Evolutionary conservation across 92 coral and sea anemone species (phyloP).

Genomic region (Chrysogorgia sp.): DNA sequence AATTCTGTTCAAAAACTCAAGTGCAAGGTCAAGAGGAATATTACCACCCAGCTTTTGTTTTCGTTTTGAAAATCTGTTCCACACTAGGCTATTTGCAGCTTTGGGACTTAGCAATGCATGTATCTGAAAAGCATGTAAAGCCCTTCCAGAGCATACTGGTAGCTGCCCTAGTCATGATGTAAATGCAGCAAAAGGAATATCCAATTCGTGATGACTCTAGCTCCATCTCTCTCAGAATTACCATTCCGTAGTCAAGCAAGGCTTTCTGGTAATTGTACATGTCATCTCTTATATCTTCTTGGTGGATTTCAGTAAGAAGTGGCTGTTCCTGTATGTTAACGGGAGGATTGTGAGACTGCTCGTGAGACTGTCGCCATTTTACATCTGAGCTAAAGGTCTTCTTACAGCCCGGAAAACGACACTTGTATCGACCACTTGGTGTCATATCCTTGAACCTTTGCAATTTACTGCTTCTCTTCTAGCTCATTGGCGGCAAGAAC

Average conservation of each 20-base stretch:
- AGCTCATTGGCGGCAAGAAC: constrained; percentile 5
- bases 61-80: constrained; percentile 32
- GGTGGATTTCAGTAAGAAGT: constrained; percentile 33
- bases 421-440: constrained; percentile 15
- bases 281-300: constrained; percentile 39
- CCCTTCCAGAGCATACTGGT: constrained; percentile 57
- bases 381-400: constrained; percentile 68
- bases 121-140: constrained; percentile 50
- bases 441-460: constrained; percentile 1
- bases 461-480: constrained; percentile 17
- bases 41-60: constrained; percentile 41
- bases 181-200: constrained; percentile 61
- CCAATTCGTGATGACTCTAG: constrained; percentile 53
- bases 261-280: constrained; percentile 65
- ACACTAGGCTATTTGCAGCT: constrained; percentile 34
- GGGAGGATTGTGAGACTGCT: constrained; percentile 71
- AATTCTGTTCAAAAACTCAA: constrained; percentile 52
- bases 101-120: too few relatives aligned
- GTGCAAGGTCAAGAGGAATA: constrained; percentile 51
- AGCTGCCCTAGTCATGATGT: constrained; percentile 32
- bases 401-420: constrained; percentile 59
- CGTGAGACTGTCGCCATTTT: constrained; percentile 67
- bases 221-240: constrained; percentile 66
- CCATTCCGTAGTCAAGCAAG: constrained; percentile 66
- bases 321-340: constrained; percentile 50